These are phyloP conservation scores for Pycnonotus jocosus DNA, from an alignment of 2,113 vertebrate genomes.

Conservation along the genomic window DNA sequence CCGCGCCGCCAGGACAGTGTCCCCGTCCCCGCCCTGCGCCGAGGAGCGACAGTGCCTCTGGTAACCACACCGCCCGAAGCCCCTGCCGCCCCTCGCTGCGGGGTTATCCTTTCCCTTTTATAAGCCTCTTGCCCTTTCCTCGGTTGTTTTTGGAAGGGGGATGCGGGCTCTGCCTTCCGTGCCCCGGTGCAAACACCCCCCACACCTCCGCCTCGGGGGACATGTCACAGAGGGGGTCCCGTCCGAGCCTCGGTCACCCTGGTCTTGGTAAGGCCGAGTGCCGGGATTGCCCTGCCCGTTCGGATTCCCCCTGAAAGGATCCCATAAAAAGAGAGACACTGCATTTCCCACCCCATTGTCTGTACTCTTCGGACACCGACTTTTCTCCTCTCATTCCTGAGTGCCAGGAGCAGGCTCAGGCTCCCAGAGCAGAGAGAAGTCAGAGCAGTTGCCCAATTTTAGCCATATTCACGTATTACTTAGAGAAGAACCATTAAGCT, in stretches of 20 bases:
- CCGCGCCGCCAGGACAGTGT: background rate
- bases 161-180: background rate
- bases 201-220: no score
- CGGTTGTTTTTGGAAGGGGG: background rate
- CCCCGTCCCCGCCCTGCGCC: background rate
- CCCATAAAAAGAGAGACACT: no score
- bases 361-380: fast-evolving
- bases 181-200: background rate
- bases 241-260: background rate
- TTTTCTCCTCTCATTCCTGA: background rate
- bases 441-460: background rate
- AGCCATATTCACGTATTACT: background rate
- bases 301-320: no score
- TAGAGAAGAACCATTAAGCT: background rate
- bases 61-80: fast-evolving
- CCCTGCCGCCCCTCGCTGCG: background rate
- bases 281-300: background rate
- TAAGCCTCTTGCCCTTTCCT: background rate
- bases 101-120: fast-evolving
- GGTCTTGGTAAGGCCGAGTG: fast-evolving
- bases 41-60: fast-evolving
- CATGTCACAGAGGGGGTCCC: background rate
- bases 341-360: background rate
- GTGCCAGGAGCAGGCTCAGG: background rate
- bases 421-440: no score